These are phyloP conservation scores for Cecropterus lyciades DNA, from an alignment of 1,140 invertebrate species.

Conservation along the genomic window DNA sequence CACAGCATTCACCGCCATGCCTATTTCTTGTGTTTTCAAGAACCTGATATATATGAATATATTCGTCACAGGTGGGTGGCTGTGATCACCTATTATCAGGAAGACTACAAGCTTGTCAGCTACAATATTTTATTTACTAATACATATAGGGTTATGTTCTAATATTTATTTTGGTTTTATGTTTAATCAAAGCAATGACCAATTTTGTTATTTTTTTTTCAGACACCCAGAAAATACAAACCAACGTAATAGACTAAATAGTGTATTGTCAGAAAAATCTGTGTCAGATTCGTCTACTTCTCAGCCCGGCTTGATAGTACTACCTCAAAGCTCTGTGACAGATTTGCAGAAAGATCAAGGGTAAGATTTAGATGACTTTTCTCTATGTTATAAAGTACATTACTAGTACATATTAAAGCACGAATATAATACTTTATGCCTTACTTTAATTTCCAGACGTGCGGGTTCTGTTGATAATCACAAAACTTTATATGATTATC, in stretches of 20 bases:
- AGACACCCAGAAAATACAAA: constrained; percentile 54
- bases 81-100: too few relatives aligned
- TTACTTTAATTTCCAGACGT: constrained; percentile 53
- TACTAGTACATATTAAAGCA: too few relatives aligned
- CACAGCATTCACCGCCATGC: too few relatives aligned
- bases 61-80: too few relatives aligned
- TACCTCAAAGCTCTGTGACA: constrained; percentile 67
- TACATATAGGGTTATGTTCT: constrained; percentile 12
- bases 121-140: too few relatives aligned
- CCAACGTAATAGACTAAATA: constrained; percentile 65
- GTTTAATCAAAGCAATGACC: not conserved
- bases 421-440: not conserved
- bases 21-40: too few relatives aligned
- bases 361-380: constrained; percentile 45
- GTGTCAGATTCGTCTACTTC: constrained; percentile 53
- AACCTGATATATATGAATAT: too few relatives aligned
- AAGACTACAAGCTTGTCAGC: too few relatives aligned
- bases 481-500: constrained; percentile 74
- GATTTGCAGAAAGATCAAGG: constrained; percentile 69
- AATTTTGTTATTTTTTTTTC: constrained; percentile 35
- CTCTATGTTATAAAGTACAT: too few relatives aligned
- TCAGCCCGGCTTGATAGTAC: constrained; percentile 67
- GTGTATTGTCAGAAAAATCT: constrained; percentile 66
- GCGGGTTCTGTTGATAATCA: constrained; percentile 55
- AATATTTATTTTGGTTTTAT: too few relatives aligned